Conservation (phyloP, 2,888 invertebrate genomes). For the Thelaira solivaga region DNA sequence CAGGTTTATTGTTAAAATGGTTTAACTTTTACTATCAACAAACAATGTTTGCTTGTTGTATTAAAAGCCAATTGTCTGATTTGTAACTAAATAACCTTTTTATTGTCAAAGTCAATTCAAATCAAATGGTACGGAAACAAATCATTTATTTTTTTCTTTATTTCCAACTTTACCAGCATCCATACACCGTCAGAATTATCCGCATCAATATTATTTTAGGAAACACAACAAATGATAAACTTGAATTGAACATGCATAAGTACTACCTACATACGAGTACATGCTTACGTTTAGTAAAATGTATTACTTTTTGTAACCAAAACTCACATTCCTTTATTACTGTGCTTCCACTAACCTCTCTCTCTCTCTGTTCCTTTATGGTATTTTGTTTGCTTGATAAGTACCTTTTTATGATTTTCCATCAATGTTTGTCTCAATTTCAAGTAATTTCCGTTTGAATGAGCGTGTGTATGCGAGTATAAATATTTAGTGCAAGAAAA, state of each 20-base stretch:
- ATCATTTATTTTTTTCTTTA: constrained; percentile 68
- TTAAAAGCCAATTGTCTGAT: constrained; percentile 62
- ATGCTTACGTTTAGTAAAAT: neutral
- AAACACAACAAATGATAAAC: constrained; percentile 69
- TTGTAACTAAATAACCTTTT: constrained; percentile 63
- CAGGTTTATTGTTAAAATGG: neutral
- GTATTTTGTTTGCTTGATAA: neutral
- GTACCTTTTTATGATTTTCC: constrained; percentile 43
- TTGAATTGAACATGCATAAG: constrained; percentile 29
- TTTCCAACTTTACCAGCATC: constrained; percentile 23
- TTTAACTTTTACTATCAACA: constrained; percentile 12
- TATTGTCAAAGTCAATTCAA: constrained; percentile 72
- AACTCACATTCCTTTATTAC: constrained; percentile 33
- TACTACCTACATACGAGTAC: neutral
- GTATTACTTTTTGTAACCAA: neutral
- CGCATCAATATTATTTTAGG: constrained; percentile 33
- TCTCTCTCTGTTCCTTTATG: neutral
- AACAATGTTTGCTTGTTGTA: constrained; percentile 43
- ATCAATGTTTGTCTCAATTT: constrained; percentile 68
- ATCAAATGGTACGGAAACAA: constrained; percentile 75
- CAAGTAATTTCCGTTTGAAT: constrained; percentile 71
- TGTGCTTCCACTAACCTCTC: no score
- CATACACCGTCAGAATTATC: constrained; percentile 28
- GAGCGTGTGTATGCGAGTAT: neutral
- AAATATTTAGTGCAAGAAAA: neutral